phyloP scores from a whole-genome alignment of 1,140 invertebrate species.

The Brachionus paranguensis region DNA sequence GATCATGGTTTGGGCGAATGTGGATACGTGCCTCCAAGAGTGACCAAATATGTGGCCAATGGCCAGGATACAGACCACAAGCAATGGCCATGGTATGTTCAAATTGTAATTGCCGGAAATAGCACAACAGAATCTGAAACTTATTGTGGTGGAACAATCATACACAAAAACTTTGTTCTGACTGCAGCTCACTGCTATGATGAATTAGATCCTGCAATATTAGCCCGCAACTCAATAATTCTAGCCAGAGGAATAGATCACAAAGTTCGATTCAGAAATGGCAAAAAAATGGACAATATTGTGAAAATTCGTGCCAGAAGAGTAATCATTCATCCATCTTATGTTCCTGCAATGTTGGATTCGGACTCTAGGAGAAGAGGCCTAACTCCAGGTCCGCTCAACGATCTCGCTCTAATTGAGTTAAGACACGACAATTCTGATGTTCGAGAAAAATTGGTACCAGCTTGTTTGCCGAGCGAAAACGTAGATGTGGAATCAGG shows the following conservation, averaged over 20 bases:
- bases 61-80: not conserved
- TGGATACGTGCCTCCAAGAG: not conserved
- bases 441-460: not conserved
- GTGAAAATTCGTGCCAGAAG: not conserved
- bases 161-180: slow-evolving; percentile 38
- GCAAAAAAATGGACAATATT: not conserved
- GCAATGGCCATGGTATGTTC: slow-evolving; percentile 33
- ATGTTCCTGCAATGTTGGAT: not conserved
- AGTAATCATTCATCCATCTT: not conserved
- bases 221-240: not conserved
- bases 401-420: slow-evolving; percentile 31
- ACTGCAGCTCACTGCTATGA: slow-evolving; percentile 40
- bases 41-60: not conserved
- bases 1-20: slow-evolving; percentile 1
- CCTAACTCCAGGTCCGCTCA: slow-evolving; percentile 1
- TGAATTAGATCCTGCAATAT: not conserved
- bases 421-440: not conserved
- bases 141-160: slow-evolving; percentile 40
- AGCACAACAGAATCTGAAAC: slow-evolving; percentile 5
- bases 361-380: slow-evolving; percentile 17
- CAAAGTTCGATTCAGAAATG: not conserved
- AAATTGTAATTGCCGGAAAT: slow-evolving; percentile 22
- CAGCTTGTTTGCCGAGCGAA: not conserved
- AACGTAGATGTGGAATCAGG: not conserved
- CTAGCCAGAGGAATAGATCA: not conserved